phyloP scores from a whole-genome alignment of 2,888 invertebrate genomes.

The Morinoia aosen region DNA sequence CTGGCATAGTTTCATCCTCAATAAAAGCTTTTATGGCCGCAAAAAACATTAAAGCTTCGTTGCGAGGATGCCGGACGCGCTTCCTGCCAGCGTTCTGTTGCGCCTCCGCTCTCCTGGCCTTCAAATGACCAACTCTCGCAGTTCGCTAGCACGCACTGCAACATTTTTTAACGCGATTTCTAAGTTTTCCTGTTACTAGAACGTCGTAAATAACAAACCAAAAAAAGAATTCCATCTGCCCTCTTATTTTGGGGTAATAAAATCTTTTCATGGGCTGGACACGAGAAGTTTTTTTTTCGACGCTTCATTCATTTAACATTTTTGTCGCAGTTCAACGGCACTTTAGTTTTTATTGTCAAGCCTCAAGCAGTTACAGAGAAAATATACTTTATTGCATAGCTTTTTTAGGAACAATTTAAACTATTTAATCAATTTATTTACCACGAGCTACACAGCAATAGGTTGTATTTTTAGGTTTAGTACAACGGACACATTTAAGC shows the following conservation, averaged over 20 bases:
- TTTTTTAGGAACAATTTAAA: no score
- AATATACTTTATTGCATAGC: no score
- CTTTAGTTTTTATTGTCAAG: no score
- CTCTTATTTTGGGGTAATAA: not conserved
- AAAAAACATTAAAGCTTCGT: conserved; percentile 18
- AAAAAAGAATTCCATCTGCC: not conserved
- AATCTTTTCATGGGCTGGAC: not conserved
- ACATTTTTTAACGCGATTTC: not conserved
- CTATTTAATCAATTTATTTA: no score
- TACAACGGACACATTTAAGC: no score
- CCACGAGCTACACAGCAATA: no score
- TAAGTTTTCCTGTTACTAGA: not conserved
- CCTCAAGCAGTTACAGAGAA: no score
- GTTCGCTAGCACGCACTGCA: not conserved
- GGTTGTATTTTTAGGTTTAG: no score
- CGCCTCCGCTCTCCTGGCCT: not conserved
- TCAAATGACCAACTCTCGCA: not conserved
- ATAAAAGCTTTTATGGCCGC: conserved; percentile 30
- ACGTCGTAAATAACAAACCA: not conserved
- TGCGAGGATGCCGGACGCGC: not conserved
- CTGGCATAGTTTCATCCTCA: conserved; percentile 23
- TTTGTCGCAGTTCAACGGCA: no score
- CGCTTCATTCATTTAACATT: not conserved
- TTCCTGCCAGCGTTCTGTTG: not conserved
- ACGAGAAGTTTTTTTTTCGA: not conserved